phyloP scores from a whole-genome alignment of 1,140 invertebrate genomes.

The Platyscapa corneri region DNA sequence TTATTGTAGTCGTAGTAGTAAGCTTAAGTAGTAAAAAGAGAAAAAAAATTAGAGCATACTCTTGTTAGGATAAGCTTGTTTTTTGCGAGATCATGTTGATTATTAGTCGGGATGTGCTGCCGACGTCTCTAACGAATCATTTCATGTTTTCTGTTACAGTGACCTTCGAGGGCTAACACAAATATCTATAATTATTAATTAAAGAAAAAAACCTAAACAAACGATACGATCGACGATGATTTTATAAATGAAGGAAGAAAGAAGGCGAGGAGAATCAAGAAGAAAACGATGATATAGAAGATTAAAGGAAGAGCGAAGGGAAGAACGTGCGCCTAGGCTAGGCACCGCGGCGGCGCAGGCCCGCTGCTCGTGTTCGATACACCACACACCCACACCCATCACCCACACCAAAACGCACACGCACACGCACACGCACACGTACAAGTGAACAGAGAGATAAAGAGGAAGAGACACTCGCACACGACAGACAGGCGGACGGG shows the following conservation, averaged over 20 bases:
- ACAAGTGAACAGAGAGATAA: too few species aligned
- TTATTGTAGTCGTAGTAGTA: too few species aligned
- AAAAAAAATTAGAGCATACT: too few species aligned
- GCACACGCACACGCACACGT: too few species aligned
- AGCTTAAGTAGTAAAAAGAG: too few species aligned
- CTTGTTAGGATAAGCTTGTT: too few species aligned
- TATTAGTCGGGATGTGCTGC: too few species aligned
- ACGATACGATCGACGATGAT: constrained; percentile 72
- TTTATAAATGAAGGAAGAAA: constrained; percentile 70
- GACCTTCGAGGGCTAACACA: constrained; percentile 72
- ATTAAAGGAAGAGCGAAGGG: constrained; percentile 30
- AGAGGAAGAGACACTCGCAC: too few species aligned
- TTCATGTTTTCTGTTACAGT: constrained; percentile 70
- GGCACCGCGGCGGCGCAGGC: constrained; percentile 49
- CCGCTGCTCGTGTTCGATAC: constrained; percentile 41
- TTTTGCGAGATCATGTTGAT: too few species aligned
- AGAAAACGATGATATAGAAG: constrained; percentile 9
- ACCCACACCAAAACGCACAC: background rate
- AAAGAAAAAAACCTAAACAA: constrained; percentile 57
- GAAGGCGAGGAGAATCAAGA: background rate
- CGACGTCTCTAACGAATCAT: background rate
- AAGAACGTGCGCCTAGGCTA: constrained; percentile 50
- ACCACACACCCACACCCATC: background rate
- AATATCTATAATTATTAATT: constrained; percentile 74
- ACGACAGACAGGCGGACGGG: too few species aligned